Conservation (phyloP, 1,140 invertebrate genomes). For the Cydia fagiglandana region DNA sequence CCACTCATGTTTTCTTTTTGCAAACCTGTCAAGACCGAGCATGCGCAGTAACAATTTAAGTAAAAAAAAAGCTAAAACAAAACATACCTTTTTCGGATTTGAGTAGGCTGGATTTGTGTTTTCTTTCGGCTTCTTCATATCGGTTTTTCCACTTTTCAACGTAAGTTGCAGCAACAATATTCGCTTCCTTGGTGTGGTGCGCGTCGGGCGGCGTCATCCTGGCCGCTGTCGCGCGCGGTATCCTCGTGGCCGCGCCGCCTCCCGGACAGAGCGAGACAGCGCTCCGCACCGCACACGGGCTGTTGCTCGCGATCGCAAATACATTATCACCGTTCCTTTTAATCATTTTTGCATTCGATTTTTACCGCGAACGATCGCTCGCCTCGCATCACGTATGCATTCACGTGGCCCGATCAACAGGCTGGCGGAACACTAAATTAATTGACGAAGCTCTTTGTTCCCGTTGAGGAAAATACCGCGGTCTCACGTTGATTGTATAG, state of each 20-base stretch:
- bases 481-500: slow-evolving; percentile 47
- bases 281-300: slow-evolving; percentile 73
- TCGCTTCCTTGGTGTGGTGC: slow-evolving; percentile 70
- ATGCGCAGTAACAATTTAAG: slow-evolving; percentile 59
- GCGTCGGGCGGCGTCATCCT: slow-evolving; percentile 74
- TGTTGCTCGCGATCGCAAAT: slow-evolving; percentile 76
- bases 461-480: slow-evolving; percentile 68
- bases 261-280: slow-evolving; percentile 72
- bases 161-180: slow-evolving; percentile 68
- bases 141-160: slow-evolving; percentile 83
- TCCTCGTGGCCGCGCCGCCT: slow-evolving; percentile 59
- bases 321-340: slow-evolving; percentile 78
- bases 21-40: slow-evolving; percentile 52
- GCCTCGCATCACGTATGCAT: slow-evolving; percentile 68
- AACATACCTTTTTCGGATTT: slow-evolving; percentile 84
- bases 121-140: slow-evolving; percentile 84
- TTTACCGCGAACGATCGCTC: slow-evolving; percentile 65
- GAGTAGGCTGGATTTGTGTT: slow-evolving; percentile 82
- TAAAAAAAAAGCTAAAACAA: slow-evolving; percentile 50
- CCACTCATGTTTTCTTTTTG: slow-evolving; percentile 67
- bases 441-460: slow-evolving; percentile 65
- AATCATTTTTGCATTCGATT: slow-evolving; percentile 77
- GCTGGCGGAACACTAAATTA: slow-evolving; percentile 53
- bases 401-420: slow-evolving; percentile 70
- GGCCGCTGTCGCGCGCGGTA: slow-evolving; percentile 69